These are phyloP conservation scores for Gambelia wislizenii DNA, from an alignment of 2,797 vertebrate species.

Conservation along the genomic window DNA sequence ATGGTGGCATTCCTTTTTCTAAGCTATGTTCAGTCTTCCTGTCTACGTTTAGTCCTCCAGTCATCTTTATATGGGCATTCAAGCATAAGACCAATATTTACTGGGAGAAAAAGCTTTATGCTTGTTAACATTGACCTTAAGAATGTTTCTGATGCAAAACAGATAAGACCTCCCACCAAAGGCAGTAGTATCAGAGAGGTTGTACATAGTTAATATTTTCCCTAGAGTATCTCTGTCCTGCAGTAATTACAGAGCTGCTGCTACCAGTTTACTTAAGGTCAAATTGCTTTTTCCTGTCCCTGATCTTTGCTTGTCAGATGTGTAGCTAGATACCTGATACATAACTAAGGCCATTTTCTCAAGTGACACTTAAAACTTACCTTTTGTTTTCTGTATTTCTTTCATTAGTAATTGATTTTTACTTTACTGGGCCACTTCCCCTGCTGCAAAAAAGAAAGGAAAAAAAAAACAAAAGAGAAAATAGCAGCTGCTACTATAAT, in stretches of 20 bases:
- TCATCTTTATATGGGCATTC: background rate
- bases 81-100: background rate
- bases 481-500: background rate
- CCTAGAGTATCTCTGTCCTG: background rate
- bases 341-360: background rate
- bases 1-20: background rate
- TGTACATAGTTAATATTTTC: background rate
- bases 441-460: too few relatives aligned
- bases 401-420: background rate
- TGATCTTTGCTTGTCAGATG: constrained; percentile 4
- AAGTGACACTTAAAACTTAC: background rate
- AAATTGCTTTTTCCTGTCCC: background rate
- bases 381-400: background rate
- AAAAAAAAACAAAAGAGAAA: too few relatives aligned
- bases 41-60: too few relatives aligned
- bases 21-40: background rate
- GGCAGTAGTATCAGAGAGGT: background rate
- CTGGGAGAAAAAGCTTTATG: background rate
- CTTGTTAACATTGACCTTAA: background rate
- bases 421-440: background rate
- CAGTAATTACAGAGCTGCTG: background rate
- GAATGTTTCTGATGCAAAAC: background rate
- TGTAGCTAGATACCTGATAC: background rate
- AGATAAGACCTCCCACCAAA: background rate
- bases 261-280: constrained; percentile 22